Base-by-base conservation (phyloP, 2,888 invertebrate genomes). In the Hyalella azteca region DNA sequence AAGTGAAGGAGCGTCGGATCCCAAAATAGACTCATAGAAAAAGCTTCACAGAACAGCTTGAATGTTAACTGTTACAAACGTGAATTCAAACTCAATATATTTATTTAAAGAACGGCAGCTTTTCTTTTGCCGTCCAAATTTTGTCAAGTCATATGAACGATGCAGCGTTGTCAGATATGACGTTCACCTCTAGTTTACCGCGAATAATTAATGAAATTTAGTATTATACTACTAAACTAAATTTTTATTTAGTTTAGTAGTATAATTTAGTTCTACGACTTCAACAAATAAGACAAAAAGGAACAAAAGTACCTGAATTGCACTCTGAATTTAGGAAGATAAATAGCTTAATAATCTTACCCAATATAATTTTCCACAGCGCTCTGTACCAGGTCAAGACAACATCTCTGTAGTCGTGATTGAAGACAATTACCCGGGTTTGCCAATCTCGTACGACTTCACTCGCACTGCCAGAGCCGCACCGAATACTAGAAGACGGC, bases 381-480 rank as follows among this genome's bases (percentile, higher is more conserved):
- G 80, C 80, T 19, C 77, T 78, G 49, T 78, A 78, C 82, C 82
- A 82, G 7, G 82, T 77, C 45, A 78, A 13, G 4, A 82, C 66
- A 11, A 79, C 78, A 11, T 82, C 80, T 19, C 29, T 26, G 50
- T 79, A 78, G 19, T 32, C 45, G 54, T 82, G 82, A 11, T 40
- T 36, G 13, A 82, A 48, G 9, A 77, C 78, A 39, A 82, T 73
- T 4, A 48, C 76, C 50, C 76, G 40, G n/a, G 80, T 22, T 54
- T 32, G 76, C 82, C 82, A 82, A 29, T 54, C 54, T 22, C 9
- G 22, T 9, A 54, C 54, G 54, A 29, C 13, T 11, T 54, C 9
- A 7, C 26, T 26, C 11, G 22, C 29, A 29, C 29, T 7, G 19
- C 26, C 54, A 22, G 26, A 26, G 0, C 26, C 22, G 13, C 54